These are phyloP conservation scores for Sardinella longiceps DNA, from an alignment of 2,797 vertebrate genomes.

Conservation along the genomic window DNA sequence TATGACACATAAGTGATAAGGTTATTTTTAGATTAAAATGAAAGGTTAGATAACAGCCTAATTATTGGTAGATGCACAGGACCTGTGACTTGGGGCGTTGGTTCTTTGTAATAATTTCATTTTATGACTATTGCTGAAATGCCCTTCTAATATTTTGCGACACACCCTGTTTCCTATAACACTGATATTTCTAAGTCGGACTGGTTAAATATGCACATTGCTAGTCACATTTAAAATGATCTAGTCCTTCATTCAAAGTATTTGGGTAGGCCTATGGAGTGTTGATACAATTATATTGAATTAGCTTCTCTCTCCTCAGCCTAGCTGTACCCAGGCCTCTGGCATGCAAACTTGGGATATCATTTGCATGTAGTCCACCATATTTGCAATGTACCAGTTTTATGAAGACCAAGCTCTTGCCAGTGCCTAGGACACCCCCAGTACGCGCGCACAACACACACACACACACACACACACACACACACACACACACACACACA, in stretches of 20 bases:
- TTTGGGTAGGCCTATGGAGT: neutral
- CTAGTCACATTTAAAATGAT: neutral
- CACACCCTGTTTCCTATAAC: neutral
- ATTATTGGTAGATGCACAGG: neutral
- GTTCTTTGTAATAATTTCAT: neutral
- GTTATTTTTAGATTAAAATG: neutral
- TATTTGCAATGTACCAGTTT: constrained; percentile 46
- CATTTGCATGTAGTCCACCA: constrained; percentile 52
- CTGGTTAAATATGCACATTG: neutral
- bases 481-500: constrained; percentile 14
- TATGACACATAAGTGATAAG: neutral
- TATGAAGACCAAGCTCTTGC: neutral
- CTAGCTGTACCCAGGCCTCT: constrained; percentile 17
- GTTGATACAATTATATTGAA: neutral
- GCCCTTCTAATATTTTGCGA: neutral
- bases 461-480: neutral
- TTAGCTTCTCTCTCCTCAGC: constrained; percentile 12
- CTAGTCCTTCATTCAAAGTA: neutral
- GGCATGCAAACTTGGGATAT: constrained; percentile 49
- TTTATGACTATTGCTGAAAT: neutral
- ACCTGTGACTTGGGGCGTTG: neutral
- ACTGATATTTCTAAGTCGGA: neutral
- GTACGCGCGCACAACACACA: no score
- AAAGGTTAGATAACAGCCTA: constrained; percentile 4
- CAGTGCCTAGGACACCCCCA: neutral